A percentile compares a stretch with the other conserved stretches of the same genome.
Evolutionary conservation across 2,888 invertebrate genomes (phyloP).

Genomic region (Elmis aenea): DNA sequence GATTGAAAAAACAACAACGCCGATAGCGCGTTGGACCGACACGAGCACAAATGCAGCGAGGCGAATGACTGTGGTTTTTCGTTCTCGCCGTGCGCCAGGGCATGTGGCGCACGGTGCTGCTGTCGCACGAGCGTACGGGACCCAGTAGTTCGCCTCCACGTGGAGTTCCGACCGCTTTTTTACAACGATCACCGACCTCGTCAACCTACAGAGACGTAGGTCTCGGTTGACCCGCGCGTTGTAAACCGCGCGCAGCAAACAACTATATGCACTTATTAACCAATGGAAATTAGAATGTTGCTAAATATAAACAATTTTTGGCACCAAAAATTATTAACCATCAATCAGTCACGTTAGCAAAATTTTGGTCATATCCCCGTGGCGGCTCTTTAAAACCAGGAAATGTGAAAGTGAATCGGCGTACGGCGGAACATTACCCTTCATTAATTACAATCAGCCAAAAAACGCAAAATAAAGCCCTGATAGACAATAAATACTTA

Average conservation of each 20-base stretch:
- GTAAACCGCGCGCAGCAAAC: constrained; percentile 39
- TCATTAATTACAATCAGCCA: too few species aligned
- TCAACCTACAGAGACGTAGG: constrained; percentile 57
- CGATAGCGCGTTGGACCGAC: constrained; percentile 23
- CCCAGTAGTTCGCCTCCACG: constrained; percentile 51
- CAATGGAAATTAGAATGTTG: too few species aligned
- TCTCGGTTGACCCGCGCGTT: constrained; percentile 39
- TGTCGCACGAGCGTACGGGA: constrained; percentile 51
- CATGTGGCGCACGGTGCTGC: constrained; percentile 41
- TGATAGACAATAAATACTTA: too few species aligned
- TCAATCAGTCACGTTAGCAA: too few species aligned
- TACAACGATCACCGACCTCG: constrained; percentile 60
- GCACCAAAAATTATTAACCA: too few species aligned
- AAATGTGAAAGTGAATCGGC: too few species aligned
- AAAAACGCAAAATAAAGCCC: too few species aligned
- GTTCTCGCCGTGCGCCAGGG: constrained; percentile 12
- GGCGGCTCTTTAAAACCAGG: too few species aligned
- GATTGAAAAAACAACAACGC: constrained; percentile 18
- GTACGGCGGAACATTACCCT: too few species aligned
- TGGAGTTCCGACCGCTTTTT: constrained; percentile 44
- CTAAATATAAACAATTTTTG: too few species aligned
- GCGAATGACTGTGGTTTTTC: constrained; percentile 52
- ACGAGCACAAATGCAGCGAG: constrained; percentile 49
- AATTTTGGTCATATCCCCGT: too few species aligned
- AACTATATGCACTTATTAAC: constrained; percentile 14